phyloP scores from a whole-genome alignment of 2,797 vertebrate species.

The Gymnoscopelus braueri region DNA sequence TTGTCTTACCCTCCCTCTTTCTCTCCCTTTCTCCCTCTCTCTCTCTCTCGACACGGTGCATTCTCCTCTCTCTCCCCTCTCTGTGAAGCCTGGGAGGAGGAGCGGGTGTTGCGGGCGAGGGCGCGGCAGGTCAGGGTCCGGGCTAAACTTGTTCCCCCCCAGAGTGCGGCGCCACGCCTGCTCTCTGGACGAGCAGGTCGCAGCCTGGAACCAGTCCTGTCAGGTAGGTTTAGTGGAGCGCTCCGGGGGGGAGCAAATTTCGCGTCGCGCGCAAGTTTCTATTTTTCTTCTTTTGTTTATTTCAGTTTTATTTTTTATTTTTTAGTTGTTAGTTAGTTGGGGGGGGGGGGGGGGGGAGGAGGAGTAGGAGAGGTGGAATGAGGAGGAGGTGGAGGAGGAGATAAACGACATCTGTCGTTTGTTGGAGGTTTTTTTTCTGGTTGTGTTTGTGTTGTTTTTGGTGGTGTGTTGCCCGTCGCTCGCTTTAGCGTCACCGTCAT shows the following conservation, averaged over 20 bases:
- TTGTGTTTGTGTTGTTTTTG: no score
- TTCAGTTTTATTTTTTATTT: background rate
- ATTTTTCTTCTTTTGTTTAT: slow-evolving; percentile 50
- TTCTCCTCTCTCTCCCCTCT: slow-evolving; percentile 85
- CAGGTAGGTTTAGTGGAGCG: slow-evolving; percentile 82
- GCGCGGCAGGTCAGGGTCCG: slow-evolving; percentile 78
- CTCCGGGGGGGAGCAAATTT: slow-evolving; percentile 86
- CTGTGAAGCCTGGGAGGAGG: slow-evolving; percentile 84
- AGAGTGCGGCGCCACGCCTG: slow-evolving; percentile 85
- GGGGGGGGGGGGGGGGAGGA: slow-evolving; percentile 24
- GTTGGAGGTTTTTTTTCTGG: slow-evolving; percentile 37
- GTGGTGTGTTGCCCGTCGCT: no score
- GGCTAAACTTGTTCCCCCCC: slow-evolving; percentile 86
- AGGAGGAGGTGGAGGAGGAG: background rate
- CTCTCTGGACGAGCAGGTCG: slow-evolving; percentile 86
- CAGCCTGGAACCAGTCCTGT: slow-evolving; percentile 87
- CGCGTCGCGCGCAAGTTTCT: slow-evolving; percentile 59
- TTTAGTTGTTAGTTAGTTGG: slow-evolving; percentile 50
- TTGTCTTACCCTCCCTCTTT: slow-evolving; percentile 11
- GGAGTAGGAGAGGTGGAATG: slow-evolving; percentile 17
- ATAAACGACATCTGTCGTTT: slow-evolving; percentile 38
- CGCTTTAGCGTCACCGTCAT: no score
- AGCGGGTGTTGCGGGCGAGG: slow-evolving; percentile 83
- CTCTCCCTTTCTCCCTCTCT: slow-evolving; percentile 34
- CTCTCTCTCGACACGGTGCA: slow-evolving; percentile 75